Conservation (phyloP, 2,113 vertebrate genomes). For the Mus musculus region GRCm39 chr6:138490501-138491000, state of each 20-base stretch:
- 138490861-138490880: background rate
- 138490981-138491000: conserved; percentile 81
- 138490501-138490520: conserved; percentile 47
- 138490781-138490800: conserved; percentile 30
- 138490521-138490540: background rate
- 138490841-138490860: background rate
- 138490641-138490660: background rate
- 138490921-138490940: conserved; percentile 76
- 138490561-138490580: conserved; percentile 16
- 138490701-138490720: background rate
- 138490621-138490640: background rate
- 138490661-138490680: background rate
- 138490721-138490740: background rate
- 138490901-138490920: background rate
- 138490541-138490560: background rate
- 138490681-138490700: background rate
- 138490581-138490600: conserved; percentile 32
- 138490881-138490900: conserved; percentile 48
- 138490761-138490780: background rate
- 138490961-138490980: conserved; percentile 78
- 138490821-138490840: background rate
- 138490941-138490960: conserved; percentile 85
- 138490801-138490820: conserved; percentile 16
- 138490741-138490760: background rate
- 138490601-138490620: background rate